Percentiles rank a stretch among this genome's conserved stretches.
phyloP scores from a whole-genome alignment of 2,113 vertebrate species.

The Tragelaphus buxtoni region DNA sequence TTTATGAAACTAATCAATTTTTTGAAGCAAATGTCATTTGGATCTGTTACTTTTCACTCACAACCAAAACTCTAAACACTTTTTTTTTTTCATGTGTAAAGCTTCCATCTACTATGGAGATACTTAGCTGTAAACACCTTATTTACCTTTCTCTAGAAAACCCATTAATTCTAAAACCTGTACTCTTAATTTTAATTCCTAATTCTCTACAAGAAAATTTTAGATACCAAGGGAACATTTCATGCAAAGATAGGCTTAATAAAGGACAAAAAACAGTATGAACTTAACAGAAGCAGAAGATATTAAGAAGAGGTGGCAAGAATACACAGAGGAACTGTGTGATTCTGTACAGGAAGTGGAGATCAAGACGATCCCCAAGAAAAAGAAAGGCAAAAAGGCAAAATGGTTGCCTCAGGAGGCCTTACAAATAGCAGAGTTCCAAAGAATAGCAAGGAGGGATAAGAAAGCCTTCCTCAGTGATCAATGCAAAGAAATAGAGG shows the following conservation, averaged over 20 bases:
- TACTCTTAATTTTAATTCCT: background rate
- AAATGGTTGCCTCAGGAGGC: background rate
- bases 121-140: background rate
- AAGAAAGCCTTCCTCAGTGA: background rate
- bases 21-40: background rate
- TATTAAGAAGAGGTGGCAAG: background rate
- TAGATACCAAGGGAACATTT: background rate
- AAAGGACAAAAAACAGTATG: background rate
- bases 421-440: background rate
- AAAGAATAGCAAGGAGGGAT: background rate
- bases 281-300: background rate
- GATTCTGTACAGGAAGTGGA: background rate
- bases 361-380: background rate
- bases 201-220: background rate
- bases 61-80: background rate
- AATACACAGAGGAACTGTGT: background rate
- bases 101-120: background rate
- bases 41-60: background rate
- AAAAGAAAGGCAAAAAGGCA: background rate
- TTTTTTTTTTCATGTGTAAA: background rate
- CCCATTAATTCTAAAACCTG: background rate
- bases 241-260: background rate
- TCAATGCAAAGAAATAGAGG: background rate
- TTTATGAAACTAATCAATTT: background rate
- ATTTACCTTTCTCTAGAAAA: background rate